Percentiles rank a stretch among this genome's conserved stretches.
These are phyloP conservation scores for Drosophila tani DNA, from an alignment of 1,140 invertebrate species.

Conservation along the genomic window DNA sequence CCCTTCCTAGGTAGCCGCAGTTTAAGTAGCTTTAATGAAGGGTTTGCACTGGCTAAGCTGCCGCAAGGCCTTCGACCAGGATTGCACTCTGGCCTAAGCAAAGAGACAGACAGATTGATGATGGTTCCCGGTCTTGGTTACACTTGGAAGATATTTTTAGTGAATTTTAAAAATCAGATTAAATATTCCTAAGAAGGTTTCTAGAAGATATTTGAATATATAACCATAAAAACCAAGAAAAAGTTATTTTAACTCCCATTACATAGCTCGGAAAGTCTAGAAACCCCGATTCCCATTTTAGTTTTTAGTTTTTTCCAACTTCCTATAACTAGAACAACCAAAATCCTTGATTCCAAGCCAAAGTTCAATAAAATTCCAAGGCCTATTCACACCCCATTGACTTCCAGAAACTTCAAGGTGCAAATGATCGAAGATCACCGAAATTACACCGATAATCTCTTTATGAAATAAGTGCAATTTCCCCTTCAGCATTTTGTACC, in stretches of 20 bases:
- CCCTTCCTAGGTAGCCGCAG: conserved; percentile 51
- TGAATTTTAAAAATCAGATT: background rate
- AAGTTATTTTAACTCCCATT: background rate
- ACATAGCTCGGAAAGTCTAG: too few species aligned
- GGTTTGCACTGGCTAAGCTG: conserved; percentile 46
- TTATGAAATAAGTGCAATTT: conserved; percentile 1
- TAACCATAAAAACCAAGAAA: too few species aligned
- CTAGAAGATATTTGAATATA: background rate
- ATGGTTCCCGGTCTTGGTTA: conserved; percentile 10
- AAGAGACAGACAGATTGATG: conserved; percentile 56
- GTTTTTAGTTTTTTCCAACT: background rate
- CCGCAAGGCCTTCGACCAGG: conserved; percentile 39
- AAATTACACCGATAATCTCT: conserved; percentile 16
- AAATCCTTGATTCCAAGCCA: background rate
- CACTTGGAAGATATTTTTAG: conserved; percentile 11
- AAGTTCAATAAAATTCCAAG: background rate
- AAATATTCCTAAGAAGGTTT: background rate
- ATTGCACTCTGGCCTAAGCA: conserved; percentile 29
- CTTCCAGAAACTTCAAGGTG: conserved; percentile 8
- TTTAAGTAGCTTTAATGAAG: conserved; percentile 81
- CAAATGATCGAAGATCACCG: conserved; percentile 12
- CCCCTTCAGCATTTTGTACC: conserved; percentile 5
- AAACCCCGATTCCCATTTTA: background rate
- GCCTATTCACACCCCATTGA: conserved; percentile 5
- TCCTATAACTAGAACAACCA: background rate